Base-by-base conservation (phyloP, 2,888 invertebrate genomes). In the Zygogramma bicolorata region DNA sequence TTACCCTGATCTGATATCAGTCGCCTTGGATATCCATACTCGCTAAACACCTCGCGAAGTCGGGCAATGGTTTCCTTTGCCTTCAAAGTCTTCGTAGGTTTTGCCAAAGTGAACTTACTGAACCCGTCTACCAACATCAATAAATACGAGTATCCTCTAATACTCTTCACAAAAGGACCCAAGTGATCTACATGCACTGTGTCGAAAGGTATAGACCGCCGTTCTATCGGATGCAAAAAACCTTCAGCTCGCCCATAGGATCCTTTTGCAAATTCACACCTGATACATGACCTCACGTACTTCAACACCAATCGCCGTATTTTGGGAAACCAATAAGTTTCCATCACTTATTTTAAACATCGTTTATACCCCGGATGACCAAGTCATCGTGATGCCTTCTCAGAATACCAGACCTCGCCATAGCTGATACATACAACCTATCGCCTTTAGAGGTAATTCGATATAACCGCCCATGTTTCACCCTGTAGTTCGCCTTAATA, bases 211-310 rank as follows among this genome's bases (percentile, higher is more conserved):
- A 59, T 60, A 3, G 65, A 10, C 34, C 34, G 42, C 46, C 68
- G 62, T 20, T 65, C 65, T 7, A 67, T 59, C 18, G 66, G 67
- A 49, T 73, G 70, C 22, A 62, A 57, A n/a, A 63, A 10, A 4
- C 66, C 67, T 20, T 27, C 61, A 27, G 53, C 58, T 5, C 57
- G 3, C 0, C 83, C 69, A 80, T 74, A 59, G 4, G 65, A 68
- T 0, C 82, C 81, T 66, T 83, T 84, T 0, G 79, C 80, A 71
- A 81, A 84, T 1, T 81, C 82, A 63, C 83, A 84, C 15, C 79
- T 58, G 2, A 84, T 18, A 72, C 84, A 84, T 3, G 76, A 31
- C 46, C 20, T 13, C 4, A 71, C 57, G 60, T 74, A 74, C 58
- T 73, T 71, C n/a, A 27, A 49, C 3, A 77, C 60, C 59, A 69